Base-by-base conservation (phyloP, 1,140 invertebrate genomes). In the Drosophila neocordata region DNA sequence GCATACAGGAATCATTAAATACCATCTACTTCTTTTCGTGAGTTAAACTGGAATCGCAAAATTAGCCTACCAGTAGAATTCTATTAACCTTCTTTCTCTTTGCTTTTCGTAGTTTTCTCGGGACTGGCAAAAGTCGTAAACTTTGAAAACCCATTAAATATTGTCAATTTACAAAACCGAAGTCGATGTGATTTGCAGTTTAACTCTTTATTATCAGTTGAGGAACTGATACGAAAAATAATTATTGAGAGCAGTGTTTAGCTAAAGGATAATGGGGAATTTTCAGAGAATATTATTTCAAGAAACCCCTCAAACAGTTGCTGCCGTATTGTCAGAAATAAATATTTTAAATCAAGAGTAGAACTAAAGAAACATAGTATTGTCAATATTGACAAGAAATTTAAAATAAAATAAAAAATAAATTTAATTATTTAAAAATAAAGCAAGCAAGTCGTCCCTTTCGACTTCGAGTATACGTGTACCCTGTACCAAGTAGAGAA, bases 31-130 rank as follows among this genome's bases (percentile, higher is more conserved):
- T n/a, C n/a, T n/a, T n/a, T n/a, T n/a, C n/a, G n/a, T n/a, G n/a
- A n/a, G n/a, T n/a, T n/a, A n/a, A n/a, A n/a, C n/a, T n/a, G n/a
- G n/a, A n/a, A n/a, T n/a, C n/a, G n/a, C n/a, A n/a, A n/a, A n/a
- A n/a, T n/a, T n/a, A n/a, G n/a, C n/a, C n/a, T n/a, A n/a, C n/a
- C n/a, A n/a, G n/a, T n/a, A n/a, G n/a, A n/a, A n/a, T n/a, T n/a
- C n/a, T n/a, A n/a, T n/a, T n/a, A n/a, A n/a, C n/a, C n/a, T n/a
- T n/a, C n/a, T n/a, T n/a, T n/a, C n/a, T n/a, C n/a, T n/a, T n/a
- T n/a, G n/a, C n/a, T 98, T 89, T 93, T 95, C 2, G 96, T 96
- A 3, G 96, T 98, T 12, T 95, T 95, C 4, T 97, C 96, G 95
- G 94, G 94, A 0, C 92, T 96, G 69, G 62, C 79, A 31, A 58